Evolutionary conservation across 2,888 invertebrate genomes (phyloP).

Genomic region (Trissolcus japonicus): DNA sequence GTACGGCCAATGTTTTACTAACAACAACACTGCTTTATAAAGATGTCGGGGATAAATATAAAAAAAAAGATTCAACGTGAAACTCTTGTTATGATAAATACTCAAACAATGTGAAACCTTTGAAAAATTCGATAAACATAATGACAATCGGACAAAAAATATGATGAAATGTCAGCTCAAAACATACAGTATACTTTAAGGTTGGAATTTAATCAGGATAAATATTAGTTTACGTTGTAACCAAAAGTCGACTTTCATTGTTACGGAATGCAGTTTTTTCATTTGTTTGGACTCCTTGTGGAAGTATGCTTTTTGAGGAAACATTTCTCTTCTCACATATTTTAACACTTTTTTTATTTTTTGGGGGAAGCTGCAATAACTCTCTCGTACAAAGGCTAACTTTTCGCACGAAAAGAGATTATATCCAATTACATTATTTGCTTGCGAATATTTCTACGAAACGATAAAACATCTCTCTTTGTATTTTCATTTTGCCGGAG

Average conservation of each 20-base stretch:
- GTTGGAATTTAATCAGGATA: not conserved
- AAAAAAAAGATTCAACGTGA: no score
- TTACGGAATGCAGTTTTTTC: not conserved
- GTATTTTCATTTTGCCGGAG: not conserved
- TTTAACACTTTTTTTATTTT: slow-evolving; percentile 1
- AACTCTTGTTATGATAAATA: no score
- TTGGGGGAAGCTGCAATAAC: slow-evolving; percentile 3
- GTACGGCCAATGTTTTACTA: not conserved
- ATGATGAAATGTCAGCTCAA: no score
- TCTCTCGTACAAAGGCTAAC: slow-evolving; percentile 1
- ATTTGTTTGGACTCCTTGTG: slow-evolving; percentile 7
- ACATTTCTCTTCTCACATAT: slow-evolving; percentile 12
- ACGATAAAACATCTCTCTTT: not conserved
- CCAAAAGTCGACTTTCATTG: slow-evolving; percentile 3
- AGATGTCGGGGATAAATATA: no score
- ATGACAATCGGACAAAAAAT: no score
- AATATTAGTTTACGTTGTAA: not conserved
- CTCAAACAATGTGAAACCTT: no score
- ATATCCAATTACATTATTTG: slow-evolving; percentile 13
- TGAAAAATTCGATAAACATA: no score
- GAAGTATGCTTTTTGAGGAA: slow-evolving; percentile 10
- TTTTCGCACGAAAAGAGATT: slow-evolving; percentile 6
- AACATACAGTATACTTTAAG: no score
- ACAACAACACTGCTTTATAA: no score
- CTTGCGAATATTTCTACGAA: slow-evolving; percentile 1